phyloP scores from a whole-genome alignment of 2,113 vertebrate species.

The Urocitellus parryii region DNA sequence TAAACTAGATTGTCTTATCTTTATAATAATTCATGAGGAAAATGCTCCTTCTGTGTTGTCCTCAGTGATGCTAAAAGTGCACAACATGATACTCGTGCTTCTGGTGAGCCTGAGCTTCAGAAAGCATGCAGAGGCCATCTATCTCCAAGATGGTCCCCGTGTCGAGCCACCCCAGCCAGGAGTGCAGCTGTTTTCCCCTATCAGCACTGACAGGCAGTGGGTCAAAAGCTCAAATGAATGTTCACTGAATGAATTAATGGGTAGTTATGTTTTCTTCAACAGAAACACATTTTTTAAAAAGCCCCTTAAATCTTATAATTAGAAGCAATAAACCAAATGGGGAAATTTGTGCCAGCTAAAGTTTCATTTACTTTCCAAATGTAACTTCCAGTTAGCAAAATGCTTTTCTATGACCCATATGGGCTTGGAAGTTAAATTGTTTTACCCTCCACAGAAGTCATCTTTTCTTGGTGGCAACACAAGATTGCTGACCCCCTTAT shows the following conservation, averaged over 20 bases:
- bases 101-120: background rate
- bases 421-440: background rate
- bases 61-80: background rate
- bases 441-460: background rate
- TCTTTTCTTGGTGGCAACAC: background rate
- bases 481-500: background rate
- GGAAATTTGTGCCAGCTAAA: slow-evolving; percentile 28
- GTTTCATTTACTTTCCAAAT: slow-evolving; percentile 36
- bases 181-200: background rate
- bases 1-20: background rate
- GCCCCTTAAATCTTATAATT: slow-evolving; percentile 44
- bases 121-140: background rate
- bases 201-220: background rate
- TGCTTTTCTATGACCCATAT: background rate
- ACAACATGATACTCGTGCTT: background rate
- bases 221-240: slow-evolving; percentile 22
- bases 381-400: background rate
- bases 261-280: slow-evolving; percentile 54
- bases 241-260: slow-evolving; percentile 49
- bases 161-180: background rate
- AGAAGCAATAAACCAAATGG: slow-evolving; percentile 50
- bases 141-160: background rate
- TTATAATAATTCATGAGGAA: background rate
- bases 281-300: slow-evolving; percentile 41
- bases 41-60: background rate